Conservation (phyloP, 2,797 vertebrate species). For the Acipenser oxyrinchus region DNA sequence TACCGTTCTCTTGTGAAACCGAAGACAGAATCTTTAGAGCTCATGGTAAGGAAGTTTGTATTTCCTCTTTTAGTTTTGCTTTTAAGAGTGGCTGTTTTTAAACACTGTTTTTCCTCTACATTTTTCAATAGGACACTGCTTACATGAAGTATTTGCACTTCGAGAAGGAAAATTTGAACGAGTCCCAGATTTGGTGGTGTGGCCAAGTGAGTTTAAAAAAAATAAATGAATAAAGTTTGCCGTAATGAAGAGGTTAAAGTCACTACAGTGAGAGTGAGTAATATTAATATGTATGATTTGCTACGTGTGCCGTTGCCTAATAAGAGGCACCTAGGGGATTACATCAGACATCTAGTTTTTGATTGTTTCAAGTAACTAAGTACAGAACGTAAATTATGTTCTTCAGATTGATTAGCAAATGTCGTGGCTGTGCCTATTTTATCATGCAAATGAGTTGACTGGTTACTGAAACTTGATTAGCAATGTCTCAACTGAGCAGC, state of each 20-base stretch:
- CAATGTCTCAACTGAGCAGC: constrained; percentile 41
- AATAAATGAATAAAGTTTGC: constrained; percentile 14
- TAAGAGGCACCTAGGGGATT: constrained; percentile 31
- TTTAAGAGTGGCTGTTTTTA: no score
- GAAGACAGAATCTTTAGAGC: constrained; percentile 88
- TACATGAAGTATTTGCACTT: constrained; percentile 92
- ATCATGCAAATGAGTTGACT: constrained; percentile 55
- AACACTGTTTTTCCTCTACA: constrained; percentile 15
- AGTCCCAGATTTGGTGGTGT: constrained; percentile 89
- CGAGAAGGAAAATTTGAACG: constrained; percentile 88
- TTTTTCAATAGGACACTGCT: constrained; percentile 80
- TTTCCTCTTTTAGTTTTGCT: constrained; percentile 18
- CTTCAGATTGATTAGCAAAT: constrained; percentile 22
- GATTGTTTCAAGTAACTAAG: constrained; percentile 29
- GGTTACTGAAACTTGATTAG: constrained; percentile 49
- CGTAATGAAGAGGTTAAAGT: constrained; percentile 58
- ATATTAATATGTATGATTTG: constrained; percentile 63
- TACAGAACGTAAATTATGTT: constrained; percentile 22
- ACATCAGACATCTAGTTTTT: constrained; percentile 45
- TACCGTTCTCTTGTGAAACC: constrained; percentile 79
- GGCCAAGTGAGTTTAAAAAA: constrained; percentile 80
- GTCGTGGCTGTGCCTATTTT: constrained; percentile 48
- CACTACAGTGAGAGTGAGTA: constrained; percentile 30
- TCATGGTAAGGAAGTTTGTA: constrained; percentile 73
- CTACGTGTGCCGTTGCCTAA: constrained; percentile 23